Conservation (phyloP, 2,797 vertebrate species). For the Ambastaia sidthimunki region DNA sequence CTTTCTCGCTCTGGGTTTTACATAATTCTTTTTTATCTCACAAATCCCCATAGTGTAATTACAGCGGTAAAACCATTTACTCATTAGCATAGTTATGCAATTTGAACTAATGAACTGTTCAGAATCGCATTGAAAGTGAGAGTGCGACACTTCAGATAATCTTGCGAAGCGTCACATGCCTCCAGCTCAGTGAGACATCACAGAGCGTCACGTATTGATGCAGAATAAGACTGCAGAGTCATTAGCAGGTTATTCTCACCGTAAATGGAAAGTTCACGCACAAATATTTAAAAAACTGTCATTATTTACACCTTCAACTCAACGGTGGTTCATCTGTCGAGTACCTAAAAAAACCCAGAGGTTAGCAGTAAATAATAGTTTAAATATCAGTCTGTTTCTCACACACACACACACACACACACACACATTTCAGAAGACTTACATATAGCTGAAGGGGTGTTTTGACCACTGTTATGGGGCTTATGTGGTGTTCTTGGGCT, state of each 20-base stretch:
- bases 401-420: constrained; percentile 4
- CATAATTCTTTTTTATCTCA: constrained; percentile 65
- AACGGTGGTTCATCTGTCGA: background rate
- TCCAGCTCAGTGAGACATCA: constrained; percentile 18
- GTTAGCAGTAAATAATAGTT: background rate
- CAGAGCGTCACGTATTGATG: background rate
- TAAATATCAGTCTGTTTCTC: background rate
- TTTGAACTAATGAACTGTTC: constrained; percentile 75
- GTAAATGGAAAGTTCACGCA: background rate
- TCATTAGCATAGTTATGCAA: constrained; percentile 79
- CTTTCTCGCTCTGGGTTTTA: constrained; percentile 55
- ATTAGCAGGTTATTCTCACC: constrained; percentile 12
- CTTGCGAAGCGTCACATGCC: background rate
- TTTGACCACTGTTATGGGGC: background rate
- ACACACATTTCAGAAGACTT: background rate
- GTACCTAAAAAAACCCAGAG: background rate
- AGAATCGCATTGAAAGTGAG: constrained; percentile 51
- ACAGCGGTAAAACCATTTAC: constrained; percentile 71
- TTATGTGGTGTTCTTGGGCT: background rate
- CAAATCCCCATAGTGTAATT: constrained; percentile 70
- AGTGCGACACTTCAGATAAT: constrained; percentile 26
- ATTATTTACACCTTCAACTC: background rate
- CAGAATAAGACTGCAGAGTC: constrained; percentile 28
- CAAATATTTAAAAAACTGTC: background rate
- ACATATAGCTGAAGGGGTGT: background rate